Conservation (phyloP, 2,113 vertebrate species). For the Peromyscus californicus region DNA sequence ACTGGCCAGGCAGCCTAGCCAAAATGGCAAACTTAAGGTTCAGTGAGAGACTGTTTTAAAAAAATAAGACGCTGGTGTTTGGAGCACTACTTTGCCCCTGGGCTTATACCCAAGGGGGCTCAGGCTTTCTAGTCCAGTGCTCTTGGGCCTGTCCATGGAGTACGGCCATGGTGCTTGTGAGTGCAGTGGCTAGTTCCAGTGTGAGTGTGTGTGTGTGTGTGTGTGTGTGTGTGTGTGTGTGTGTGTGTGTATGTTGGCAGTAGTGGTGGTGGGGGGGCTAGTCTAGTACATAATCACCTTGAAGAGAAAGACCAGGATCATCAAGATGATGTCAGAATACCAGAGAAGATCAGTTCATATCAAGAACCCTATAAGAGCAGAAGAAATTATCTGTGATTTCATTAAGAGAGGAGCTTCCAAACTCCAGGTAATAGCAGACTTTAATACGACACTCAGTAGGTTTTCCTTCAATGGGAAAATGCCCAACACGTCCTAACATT, state of each 20-base stretch:
- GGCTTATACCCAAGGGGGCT: not conserved
- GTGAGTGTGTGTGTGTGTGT: too few relatives aligned
- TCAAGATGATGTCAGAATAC: constrained; percentile 97
- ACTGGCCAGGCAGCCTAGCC: too few relatives aligned
- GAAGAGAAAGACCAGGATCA: not conserved
- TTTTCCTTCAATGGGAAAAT: not conserved
- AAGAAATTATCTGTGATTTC: constrained; percentile 97
- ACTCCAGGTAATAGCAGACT: constrained; percentile 91
- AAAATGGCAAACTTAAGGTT: not conserved
- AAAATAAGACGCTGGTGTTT: not conserved
- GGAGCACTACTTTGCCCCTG: not conserved
- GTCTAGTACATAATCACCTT: not conserved
- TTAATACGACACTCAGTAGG: not conserved
- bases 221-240: too few relatives aligned
- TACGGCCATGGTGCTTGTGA: not conserved
- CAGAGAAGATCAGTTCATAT: constrained; percentile 96
- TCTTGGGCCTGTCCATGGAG: not conserved
- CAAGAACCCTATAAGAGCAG: constrained; percentile 94
- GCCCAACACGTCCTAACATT: not conserved
- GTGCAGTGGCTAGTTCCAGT: not conserved
- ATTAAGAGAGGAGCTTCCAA: constrained; percentile 97
- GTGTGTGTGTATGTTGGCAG: not conserved
- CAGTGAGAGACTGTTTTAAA: not conserved
- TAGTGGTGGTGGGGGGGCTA: not conserved
- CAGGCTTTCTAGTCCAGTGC: not conserved